Evolutionary conservation across 2,113 vertebrate genomes (phyloP).

Genomic region (Chroicocephalus ridibundus): DNA sequence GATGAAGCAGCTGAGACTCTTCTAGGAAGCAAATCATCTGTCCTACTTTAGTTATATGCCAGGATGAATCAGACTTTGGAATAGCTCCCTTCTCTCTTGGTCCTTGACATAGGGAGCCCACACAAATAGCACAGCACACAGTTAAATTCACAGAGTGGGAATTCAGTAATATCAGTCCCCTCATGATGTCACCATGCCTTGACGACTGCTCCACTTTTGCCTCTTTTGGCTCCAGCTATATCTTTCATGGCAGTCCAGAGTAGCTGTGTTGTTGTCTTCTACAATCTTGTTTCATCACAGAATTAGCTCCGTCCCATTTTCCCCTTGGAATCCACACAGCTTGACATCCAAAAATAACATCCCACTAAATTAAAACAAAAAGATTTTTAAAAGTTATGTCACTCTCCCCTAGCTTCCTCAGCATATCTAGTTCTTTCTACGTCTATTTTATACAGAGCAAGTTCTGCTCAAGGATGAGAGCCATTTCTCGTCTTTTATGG

Average conservation of each 20-base stretch:
- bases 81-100: not conserved
- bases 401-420: not conserved
- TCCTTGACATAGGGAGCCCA: not conserved
- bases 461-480: not conserved
- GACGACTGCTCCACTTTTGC: not conserved
- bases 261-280: not conserved
- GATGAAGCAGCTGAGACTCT: not conserved
- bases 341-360: not conserved
- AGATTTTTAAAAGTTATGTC: not conserved
- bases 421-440: not conserved
- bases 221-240: not conserved
- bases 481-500: not conserved
- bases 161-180: not conserved
- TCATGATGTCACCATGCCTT: not conserved
- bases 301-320: not conserved
- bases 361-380: not conserved
- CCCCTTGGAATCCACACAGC: not conserved
- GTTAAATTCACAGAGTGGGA: not conserved
- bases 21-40: not conserved
- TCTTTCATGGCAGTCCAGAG: not conserved
- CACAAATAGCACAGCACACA: not conserved
- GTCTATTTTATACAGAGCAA: not conserved
- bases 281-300: not conserved
- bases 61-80: slow-evolving; percentile 7
- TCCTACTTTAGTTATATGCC: not conserved